These are phyloP conservation scores for Platynereis dumerilii DNA, from an alignment of 2,888 invertebrate genomes.

Conservation along the genomic window DNA sequence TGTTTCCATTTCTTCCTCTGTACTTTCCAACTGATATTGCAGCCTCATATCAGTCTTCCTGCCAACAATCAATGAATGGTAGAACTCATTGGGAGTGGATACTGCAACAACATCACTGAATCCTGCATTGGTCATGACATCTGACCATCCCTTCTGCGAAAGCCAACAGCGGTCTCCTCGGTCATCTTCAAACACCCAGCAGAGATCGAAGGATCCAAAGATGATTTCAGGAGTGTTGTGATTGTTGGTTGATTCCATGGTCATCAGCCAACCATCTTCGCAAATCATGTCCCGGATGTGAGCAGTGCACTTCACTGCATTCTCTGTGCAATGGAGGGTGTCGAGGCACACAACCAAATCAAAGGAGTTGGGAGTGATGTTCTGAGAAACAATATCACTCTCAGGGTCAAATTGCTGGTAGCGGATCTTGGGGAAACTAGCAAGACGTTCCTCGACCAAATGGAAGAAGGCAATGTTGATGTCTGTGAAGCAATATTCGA, in stretches of 20 bases:
- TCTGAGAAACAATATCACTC: conserved; percentile 16
- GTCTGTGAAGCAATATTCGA: conserved; percentile 24
- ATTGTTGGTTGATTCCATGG: conserved; percentile 19
- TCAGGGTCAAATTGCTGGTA: conserved; percentile 23
- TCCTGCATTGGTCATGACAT: conserved; percentile 10
- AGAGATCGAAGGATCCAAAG: conserved; percentile 25
- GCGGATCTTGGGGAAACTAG: conserved; percentile 16
- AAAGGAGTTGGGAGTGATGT: conserved; percentile 8
- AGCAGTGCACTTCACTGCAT: conserved; percentile 9
- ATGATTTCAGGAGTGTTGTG: conserved; percentile 21
- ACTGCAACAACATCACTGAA: conserved; percentile 19
- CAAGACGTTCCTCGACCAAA: conserved; percentile 15
- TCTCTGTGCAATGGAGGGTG: conserved; percentile 19
- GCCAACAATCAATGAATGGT: conserved; percentile 23
- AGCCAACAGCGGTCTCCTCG: conserved; percentile 23
- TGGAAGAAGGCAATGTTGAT: conserved; percentile 24
- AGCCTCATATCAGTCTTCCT: conserved; percentile 15
- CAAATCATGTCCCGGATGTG: conserved; percentile 21
- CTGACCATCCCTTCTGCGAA: conserved; percentile 18
- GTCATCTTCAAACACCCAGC: conserved; percentile 23
- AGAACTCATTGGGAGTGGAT: conserved; percentile 24
- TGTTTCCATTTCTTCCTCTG: not conserved
- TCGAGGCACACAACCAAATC: conserved; percentile 23
- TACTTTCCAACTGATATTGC: not conserved
- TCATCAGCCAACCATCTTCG: conserved; percentile 23